Evolutionary conservation across 2,113 vertebrate species (phyloP).

Genomic region (Leuciscus idus): DNA sequence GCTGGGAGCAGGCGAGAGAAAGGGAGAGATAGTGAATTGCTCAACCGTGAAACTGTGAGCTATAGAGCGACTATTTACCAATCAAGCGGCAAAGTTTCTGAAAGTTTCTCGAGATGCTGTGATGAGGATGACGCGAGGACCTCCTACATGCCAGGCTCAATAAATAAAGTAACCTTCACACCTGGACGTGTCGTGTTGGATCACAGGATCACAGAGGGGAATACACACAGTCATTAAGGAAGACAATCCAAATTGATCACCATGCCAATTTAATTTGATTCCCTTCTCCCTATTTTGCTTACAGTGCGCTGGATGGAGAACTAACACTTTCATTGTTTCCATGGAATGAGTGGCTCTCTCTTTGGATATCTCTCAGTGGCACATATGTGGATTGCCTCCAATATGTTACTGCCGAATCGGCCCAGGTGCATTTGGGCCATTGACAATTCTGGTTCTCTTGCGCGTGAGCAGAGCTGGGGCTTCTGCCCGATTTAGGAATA

Average conservation of each 20-base stretch:
- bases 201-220: slow-evolving; percentile 57
- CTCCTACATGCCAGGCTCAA: slow-evolving; percentile 56
- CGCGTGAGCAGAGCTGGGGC: slow-evolving; percentile 69
- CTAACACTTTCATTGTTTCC: slow-evolving; percentile 52
- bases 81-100: slow-evolving; percentile 30
- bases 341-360: slow-evolving; percentile 64
- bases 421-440: slow-evolving; percentile 79
- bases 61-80: slow-evolving; percentile 8
- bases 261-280: slow-evolving; percentile 43
- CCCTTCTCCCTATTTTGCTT: slow-evolving; percentile 44
- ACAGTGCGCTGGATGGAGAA: slow-evolving; percentile 62
- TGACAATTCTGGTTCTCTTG: slow-evolving; percentile 67
- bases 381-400: slow-evolving; percentile 73
- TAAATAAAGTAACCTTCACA: slow-evolving; percentile 57
- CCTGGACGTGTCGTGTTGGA: slow-evolving; percentile 67
- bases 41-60: slow-evolving; percentile 50
- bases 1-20: slow-evolving; percentile 61
- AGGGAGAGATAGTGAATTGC: slow-evolving; percentile 49
- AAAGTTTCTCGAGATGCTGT: slow-evolving; percentile 30
- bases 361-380: slow-evolving; percentile 62
- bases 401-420: slow-evolving; percentile 79
- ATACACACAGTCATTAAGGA: slow-evolving; percentile 54
- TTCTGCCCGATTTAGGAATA: slow-evolving; percentile 72
- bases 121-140: slow-evolving; percentile 67
- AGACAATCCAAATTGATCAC: slow-evolving; percentile 61